Evolutionary conservation across 2,888 invertebrate genomes (phyloP).

Genomic region (Linhomoeus sp.): DNA sequence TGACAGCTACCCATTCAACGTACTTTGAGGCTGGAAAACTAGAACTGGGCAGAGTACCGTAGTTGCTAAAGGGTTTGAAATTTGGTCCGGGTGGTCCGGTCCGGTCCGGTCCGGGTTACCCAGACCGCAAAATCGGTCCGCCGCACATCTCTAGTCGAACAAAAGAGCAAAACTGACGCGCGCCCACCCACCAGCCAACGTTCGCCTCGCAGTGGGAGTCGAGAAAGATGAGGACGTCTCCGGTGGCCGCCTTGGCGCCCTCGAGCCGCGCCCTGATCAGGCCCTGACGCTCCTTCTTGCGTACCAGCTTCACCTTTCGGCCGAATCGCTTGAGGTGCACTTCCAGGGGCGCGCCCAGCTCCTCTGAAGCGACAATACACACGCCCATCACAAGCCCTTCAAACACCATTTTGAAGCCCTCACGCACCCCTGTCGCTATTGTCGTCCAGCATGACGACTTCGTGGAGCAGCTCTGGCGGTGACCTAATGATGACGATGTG

Average conservation of each 20-base stretch:
- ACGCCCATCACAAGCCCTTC: no score
- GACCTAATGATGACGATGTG: conserved; percentile 65
- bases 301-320: conserved; percentile 46
- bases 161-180: no score
- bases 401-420: neutral
- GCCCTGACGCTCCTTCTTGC: conserved; percentile 56
- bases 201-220: conserved; percentile 75
- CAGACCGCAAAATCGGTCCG: no score
- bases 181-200: conserved; percentile 41
- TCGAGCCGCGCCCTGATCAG: conserved; percentile 69
- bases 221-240: conserved; percentile 58
- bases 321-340: conserved; percentile 45
- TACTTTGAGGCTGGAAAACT: no score
- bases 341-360: conserved; percentile 51
- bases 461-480: conserved; percentile 51
- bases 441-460: conserved; percentile 87
- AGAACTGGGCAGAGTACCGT: no score
- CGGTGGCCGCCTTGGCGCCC: conserved; percentile 44
- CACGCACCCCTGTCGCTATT: conserved; percentile 50
- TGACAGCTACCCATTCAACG: no score
- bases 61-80: no score
- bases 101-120: no score
- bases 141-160: no score
- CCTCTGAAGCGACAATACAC: conserved; percentile 34
- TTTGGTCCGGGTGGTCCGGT: no score